Evolutionary conservation across 2,888 invertebrate genomes (phyloP), one percentile per base, ranked within the genome.

Genomic region (Eugnorisma glareosa): DNA sequence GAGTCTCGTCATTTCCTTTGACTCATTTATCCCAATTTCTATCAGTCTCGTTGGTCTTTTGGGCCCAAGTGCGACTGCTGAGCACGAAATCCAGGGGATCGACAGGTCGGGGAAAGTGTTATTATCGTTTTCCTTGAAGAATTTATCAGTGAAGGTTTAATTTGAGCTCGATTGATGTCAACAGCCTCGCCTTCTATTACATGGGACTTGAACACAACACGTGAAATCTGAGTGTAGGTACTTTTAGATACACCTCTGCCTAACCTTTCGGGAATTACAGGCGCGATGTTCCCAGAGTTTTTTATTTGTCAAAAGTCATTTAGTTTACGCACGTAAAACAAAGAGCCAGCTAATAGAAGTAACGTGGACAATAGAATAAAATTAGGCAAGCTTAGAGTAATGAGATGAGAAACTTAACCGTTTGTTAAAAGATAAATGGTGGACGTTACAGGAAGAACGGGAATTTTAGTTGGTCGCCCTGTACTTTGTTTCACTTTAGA

Each of bases 371-470:
- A 81, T 76, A 73, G 74, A 68, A 81, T 75, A 77, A 70, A 68
- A 75, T 87, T 81, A 81, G 73, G 59, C 4, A 57, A 43, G 67
- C 24, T 73, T 64, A 66, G 45, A 77, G 67, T 68, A 79, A 85
- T 81, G 78, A 84, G 66, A 63, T 59, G 70, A 51, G 51, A 66
- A 67, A 75, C 75, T 78, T 87, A 82, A 84, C 84, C 71, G 86
- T 77, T 86, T 81, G 82, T 81, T 66, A 68, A 64, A 67, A 86
- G 82, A 79, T 76, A 79, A 80, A 79, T 83, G 73, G 57, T 35
- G 31, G 57, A 54, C 59, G 18, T 69, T 61, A 63, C 75, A 59
- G 70, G 71, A 66, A 69, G 57, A 31, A 11, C 63, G n/a, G 45
- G 73, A 71, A 69, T 74, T 87, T 81, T 68, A 72, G 59, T 77